Evolutionary conservation across 2,113 vertebrate genomes (phyloP), one percentile per base, ranked within the genome.

Genomic region (Gopherus evgoodei): DNA sequence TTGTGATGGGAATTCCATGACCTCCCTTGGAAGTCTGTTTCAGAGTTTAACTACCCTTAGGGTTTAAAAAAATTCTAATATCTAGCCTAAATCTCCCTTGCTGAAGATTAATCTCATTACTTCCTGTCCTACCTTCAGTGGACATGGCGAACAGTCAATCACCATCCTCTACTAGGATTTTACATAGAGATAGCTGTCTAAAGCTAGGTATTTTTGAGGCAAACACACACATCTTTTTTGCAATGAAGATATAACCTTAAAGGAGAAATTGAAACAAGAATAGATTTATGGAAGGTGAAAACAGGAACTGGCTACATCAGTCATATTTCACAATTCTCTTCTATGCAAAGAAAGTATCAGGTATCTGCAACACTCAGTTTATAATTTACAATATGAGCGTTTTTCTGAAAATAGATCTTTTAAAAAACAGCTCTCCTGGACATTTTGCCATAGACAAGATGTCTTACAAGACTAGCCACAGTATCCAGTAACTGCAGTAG

Each of bases 211-310:
- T 42, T 38, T 75, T 75, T 75, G 22, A 76, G 44, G 72, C 25
- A 25, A 76, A 75, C 22, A 76, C 62, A 72, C 35, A n/a, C 62
- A 11, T 9, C 14, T 76, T 24, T 13, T 44, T 11, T 27, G 38
- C 8, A 80, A 7, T 50, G 92, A 52, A 84, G 12, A 49, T 31
- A 85, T 65, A 90, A 5, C 38, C 82, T 86, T 93, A 96, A 91
- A 95, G 90, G 56, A 96, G 93, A 96, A 97, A 97, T 4, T 92
- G 87, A 96, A 94, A 94, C 94, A 88, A 97, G 95, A 96, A 97
- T 88, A 97, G 86, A 94, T 96, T 96, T 91, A 93, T 96, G 85
- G 89, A 97, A 97, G 98, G 96, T 82, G 85, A 96, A 97, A 97
- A 95, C 89, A 97, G 94, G 96, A 97, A 97, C 96, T 97, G 91